phyloP scores from a whole-genome alignment of 2,113 vertebrate species.

The Podarcis raffonei region DNA sequence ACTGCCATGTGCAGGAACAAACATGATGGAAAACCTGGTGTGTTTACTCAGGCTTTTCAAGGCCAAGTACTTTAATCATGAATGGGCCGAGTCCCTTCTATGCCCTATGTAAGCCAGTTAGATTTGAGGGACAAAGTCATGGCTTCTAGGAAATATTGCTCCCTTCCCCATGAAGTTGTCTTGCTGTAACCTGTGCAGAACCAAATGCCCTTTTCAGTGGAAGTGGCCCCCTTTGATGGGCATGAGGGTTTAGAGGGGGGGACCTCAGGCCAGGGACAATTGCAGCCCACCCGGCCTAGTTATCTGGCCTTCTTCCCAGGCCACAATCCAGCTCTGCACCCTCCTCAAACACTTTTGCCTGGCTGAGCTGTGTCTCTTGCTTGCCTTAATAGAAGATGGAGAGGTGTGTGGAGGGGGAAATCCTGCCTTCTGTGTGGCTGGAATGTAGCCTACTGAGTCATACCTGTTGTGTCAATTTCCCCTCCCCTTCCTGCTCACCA shows the following conservation, averaged over 20 bases:
- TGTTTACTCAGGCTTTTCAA: slow-evolving; percentile 2
- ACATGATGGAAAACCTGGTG: background rate
- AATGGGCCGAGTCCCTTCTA: slow-evolving; percentile 18
- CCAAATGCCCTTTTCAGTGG: background rate
- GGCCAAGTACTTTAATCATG: slow-evolving; percentile 17
- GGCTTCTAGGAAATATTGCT: slow-evolving; percentile 47
- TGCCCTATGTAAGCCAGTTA: slow-evolving; percentile 34
- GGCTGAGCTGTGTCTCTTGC: too few species aligned
- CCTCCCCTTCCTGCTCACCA: too few species aligned
- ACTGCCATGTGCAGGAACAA: slow-evolving; percentile 5
- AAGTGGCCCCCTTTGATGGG: background rate
- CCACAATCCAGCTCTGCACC: too few species aligned
- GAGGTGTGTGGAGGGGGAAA: too few species aligned
- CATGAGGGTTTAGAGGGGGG: background rate
- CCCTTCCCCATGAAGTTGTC: slow-evolving; percentile 31
- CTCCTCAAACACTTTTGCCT: too few species aligned
- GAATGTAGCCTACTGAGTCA: too few species aligned
- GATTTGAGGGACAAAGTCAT: slow-evolving; percentile 43
- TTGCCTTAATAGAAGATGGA: too few species aligned
- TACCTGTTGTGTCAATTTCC: too few species aligned
- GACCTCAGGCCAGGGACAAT: too few species aligned
- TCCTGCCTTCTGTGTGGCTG: too few species aligned
- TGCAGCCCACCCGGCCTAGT: too few species aligned
- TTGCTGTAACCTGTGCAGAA: slow-evolving; percentile 17
- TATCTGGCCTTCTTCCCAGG: too few species aligned